Base-by-base conservation (phyloP, 2,888 invertebrate genomes). In the Cheilosia urbana region DNA sequence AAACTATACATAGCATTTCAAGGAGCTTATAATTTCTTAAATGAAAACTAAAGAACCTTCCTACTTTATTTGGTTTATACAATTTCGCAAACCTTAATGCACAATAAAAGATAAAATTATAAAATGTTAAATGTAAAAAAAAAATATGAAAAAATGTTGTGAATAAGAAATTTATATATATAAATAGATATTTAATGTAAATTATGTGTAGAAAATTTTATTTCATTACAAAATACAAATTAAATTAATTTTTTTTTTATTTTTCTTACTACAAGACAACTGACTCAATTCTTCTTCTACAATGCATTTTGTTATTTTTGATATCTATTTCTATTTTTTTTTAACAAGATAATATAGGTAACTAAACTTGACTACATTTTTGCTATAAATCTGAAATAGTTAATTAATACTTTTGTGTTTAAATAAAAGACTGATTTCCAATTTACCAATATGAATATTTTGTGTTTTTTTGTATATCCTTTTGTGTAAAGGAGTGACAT, bases 351-450 rank as follows among this genome's bases (percentile, higher is more conserved):
- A 63, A 66, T 76, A 88, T 65, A n/a, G n/a, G n/a, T n/a, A 88
- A 88, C 78, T 89, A 88, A 88, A 89, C 87, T 88, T 88, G 88
- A 89, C 88, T 88, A 51, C 73, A 79, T 79, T 69, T 69, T 82
- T 87, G 58, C 75, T 68, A 78, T 63, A 73, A 80, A 53, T 75
- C 80, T 85, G 81, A 77, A 81, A 85, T 85, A 85, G 80, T 87
- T 87, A 87, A 87, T 87, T 80, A 76, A 84, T 82, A 85, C 62
- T 87, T 79, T 82, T 85, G 82, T 85, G 84, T 87, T 90, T 90
- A 89, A 89, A 90, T 90, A 88, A 89, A 91, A 91, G 91, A 91
- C 91, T 91, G 91, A 91, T 91, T 91, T 91, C 91, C 90, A 91
- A 91, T 91, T 91, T 90, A 90, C 89, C 89, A 90, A 85, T 85